Evolutionary conservation across 2,113 vertebrate genomes (phyloP).

Genomic region (Pogona vitticeps): DNA sequence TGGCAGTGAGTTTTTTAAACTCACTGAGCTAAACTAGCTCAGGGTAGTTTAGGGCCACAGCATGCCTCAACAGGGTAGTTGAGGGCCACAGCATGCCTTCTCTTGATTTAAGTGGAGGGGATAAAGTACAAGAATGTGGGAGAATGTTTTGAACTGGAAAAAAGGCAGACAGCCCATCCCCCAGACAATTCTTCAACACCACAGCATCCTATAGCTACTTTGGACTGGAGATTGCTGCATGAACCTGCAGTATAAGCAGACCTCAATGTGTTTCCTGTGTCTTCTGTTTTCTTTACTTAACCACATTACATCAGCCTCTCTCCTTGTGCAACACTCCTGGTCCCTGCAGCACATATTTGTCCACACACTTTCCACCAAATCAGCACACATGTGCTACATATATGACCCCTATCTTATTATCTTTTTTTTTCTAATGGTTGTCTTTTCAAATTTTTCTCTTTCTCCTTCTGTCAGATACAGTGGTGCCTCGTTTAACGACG

Average conservation of each 20-base stretch:
- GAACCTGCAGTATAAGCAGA: not conserved
- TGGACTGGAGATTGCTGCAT: no score
- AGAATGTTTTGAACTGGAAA: not conserved
- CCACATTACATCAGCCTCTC: not conserved
- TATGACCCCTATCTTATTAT: no score
- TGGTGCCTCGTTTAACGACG: no score
- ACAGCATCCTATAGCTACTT: no score
- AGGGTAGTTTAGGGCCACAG: no score
- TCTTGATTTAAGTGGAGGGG: not conserved
- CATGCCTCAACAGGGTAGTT: no score
- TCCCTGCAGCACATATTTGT: not conserved
- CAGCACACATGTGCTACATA: no score
- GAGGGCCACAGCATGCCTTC: no score
- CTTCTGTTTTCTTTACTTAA: not conserved
- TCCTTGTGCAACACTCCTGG: not conserved
- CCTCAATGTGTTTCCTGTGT: not conserved
- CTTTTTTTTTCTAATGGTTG: not conserved
- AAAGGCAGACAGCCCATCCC: not conserved
- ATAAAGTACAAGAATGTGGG: not conserved
- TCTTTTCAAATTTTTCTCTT: not conserved
- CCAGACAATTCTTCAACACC: no score
- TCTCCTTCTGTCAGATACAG: no score
- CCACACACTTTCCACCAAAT: not conserved
- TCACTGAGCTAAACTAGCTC: no score
- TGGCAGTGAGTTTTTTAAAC: no score